Base-by-base conservation (phyloP, 2,888 invertebrate species). In the Agriopis marginaria region DNA sequence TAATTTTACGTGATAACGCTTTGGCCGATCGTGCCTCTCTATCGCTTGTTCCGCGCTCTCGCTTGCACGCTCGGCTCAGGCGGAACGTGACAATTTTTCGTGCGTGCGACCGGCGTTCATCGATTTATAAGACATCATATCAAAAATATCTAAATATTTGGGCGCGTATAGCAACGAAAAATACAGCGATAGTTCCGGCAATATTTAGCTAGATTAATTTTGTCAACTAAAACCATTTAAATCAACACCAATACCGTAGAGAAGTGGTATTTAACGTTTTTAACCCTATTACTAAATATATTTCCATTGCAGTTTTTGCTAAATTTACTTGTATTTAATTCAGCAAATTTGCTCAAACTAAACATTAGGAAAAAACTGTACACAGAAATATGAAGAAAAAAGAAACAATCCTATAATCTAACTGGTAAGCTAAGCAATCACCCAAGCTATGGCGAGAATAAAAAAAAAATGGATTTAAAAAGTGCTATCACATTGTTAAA, bases 381-480 rank as follows among this genome's bases (percentile, higher is more conserved):
- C 32, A 14, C n/a, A 12, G 23, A 10, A 11, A 23, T 32, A 32
- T 32, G 23, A 10, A 12, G 10, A 23, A 32, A 51, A 51, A 51
- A n/a, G n/a, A 51, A 23, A 50, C 50, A 4, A 51, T 23, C 23
- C 42, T 42, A 42, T 17, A 42, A 17, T 56, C 55, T 56, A 42
- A 42, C 42, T 14, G 55, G 14, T 54, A 14, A 56, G 40, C 40
- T 40, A 55, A 45, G 32, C 60, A 14, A 49, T 49, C 39, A 60
- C 49, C 59, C 32, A 49, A 39, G 6, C 23, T 39, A 49, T 49
- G 59, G 49, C 59, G 44, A 11, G 9, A 54, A 10, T 51, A 8
- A 51, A 17, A 23, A 17, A 23, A 23, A 42, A 14, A n/a, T 42
- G 9, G 42, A 12, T 17, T 44, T 14, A 42, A 3, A 56, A 56